Evolutionary conservation across 2,888 invertebrate genomes (phyloP), one percentile per base, ranked within the genome.

Genomic region (Hedychridium roseum): DNA sequence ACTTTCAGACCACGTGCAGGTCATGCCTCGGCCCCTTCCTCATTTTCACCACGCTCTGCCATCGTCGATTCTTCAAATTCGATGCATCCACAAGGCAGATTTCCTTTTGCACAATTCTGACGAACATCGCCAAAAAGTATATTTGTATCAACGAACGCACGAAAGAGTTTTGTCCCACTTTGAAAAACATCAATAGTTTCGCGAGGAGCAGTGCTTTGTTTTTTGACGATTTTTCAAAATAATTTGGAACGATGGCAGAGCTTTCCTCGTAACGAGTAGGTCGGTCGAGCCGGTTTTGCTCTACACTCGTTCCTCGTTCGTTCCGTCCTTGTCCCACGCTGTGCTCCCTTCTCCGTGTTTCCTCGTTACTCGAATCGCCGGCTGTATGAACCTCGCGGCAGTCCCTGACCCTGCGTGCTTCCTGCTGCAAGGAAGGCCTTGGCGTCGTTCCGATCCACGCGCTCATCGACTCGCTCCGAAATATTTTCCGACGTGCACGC

Each of bases 391-490:
- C 50, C 50, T 54, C 49, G 58, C 40, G 54, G 51, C 56, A 62
- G 68, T 65, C 63, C 69, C 50, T 71, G 71, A 71, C 68, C 70
- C 64, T 67, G 58, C 54, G 57, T 54, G 59, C 64, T 70, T 70
- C 64, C 69, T 64, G 62, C 61, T 64, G 64, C 62, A 50, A 56
- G 62, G 58, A 43, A 55, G 56, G 53, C 59, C 57, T 60, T 60
- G 57, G 53, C 60, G 55, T 49, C 47, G 51, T 43, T 47, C n/a
- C 21, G 14, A 23, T 34, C 31, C 18, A 32, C 18, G 35, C 14
- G 28, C n/a, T 6, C n/a, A n/a, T 11, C 28, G 27, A 11, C 2
- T 27, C n/a, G 27, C 28, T 11, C 28, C 28, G 11, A 4, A 28
- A 3, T 28, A 14, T 28, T 28, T 28, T 28, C 12, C 11, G 9